These are phyloP conservation scores for Lithophane socia DNA, from an alignment of 2,888 invertebrate species.

Conservation along the genomic window DNA sequence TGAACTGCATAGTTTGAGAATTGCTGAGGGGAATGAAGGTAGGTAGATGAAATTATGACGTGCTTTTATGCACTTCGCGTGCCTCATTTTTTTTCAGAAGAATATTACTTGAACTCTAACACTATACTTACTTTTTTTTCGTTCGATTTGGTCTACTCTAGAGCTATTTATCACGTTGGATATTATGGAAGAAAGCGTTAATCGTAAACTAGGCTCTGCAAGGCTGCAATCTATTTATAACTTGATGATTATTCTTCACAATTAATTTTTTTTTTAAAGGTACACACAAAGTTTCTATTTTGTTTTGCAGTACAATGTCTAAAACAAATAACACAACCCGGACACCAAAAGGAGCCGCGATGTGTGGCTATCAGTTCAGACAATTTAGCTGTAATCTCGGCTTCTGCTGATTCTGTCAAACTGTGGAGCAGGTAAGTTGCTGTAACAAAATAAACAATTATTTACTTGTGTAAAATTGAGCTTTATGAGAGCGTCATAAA, in stretches of 20 bases:
- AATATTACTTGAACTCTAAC: background rate
- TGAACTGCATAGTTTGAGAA: conserved; percentile 91
- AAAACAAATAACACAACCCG: conserved; percentile 93
- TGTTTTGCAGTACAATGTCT: conserved; percentile 86
- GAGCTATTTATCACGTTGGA: background rate
- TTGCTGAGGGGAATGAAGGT: conserved; percentile 90
- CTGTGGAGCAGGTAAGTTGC: conserved; percentile 95
- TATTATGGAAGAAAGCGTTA: too few species aligned
- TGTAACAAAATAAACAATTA: background rate
- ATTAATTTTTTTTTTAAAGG: background rate
- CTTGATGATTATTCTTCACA: background rate
- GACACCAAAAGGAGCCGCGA: conserved; percentile 97
- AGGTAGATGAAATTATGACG: conserved; percentile 47
- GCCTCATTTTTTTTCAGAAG: background rate
- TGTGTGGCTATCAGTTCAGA: conserved; percentile 97
- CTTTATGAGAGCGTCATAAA: background rate
- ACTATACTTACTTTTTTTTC: too few species aligned
- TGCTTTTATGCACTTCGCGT: background rate
- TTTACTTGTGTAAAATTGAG: background rate
- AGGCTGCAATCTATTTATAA: background rate
- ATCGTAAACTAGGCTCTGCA: background rate
- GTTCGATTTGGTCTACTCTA: background rate
- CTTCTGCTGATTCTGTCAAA: conserved; percentile 96
- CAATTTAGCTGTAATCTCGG: conserved; percentile 96
- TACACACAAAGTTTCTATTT: background rate